These are phyloP conservation scores for Eulemur mongoz DNA, from an alignment of 2,797 vertebrate species.

Conservation along the genomic window DNA sequence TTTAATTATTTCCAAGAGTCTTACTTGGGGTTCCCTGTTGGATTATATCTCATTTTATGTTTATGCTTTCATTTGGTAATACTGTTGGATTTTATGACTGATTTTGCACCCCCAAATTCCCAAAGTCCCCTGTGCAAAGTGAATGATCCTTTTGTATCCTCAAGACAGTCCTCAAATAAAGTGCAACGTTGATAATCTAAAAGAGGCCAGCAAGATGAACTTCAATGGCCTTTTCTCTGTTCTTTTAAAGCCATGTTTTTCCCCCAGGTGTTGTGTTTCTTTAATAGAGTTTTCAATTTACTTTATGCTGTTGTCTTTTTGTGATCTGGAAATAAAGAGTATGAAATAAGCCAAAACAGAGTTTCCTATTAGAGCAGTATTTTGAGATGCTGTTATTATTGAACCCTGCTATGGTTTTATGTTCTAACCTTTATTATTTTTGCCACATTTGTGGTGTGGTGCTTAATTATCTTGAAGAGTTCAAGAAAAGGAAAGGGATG, in stretches of 20 bases:
- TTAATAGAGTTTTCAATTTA: conserved; percentile 61
- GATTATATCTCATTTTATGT: background rate
- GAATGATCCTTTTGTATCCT: background rate
- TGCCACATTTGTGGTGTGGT: conserved; percentile 10
- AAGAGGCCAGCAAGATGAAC: background rate
- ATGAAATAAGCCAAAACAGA: conserved; percentile 40
- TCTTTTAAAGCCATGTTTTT: background rate
- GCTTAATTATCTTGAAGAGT: conserved; percentile 56
- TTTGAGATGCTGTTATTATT: conserved; percentile 39
- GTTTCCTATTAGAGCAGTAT: background rate
- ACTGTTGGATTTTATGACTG: background rate
- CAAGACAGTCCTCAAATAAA: conserved; percentile 20
- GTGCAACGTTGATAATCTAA: background rate
- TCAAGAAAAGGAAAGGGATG: background rate
- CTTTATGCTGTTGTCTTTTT: conserved; percentile 57
- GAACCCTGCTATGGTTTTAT: background rate
- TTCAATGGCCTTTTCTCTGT: background rate
- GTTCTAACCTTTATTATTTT: conserved; percentile 33
- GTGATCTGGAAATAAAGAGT: background rate
- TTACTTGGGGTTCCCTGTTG: background rate
- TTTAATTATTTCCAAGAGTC: conserved; percentile 1
- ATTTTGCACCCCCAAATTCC: background rate
- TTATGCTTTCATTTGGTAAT: background rate
- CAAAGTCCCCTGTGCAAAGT: background rate
- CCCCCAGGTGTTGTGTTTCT: conserved; percentile 52